Conservation (phyloP, 2,797 vertebrate species). For the Eutrigla gurnardus region DNA sequence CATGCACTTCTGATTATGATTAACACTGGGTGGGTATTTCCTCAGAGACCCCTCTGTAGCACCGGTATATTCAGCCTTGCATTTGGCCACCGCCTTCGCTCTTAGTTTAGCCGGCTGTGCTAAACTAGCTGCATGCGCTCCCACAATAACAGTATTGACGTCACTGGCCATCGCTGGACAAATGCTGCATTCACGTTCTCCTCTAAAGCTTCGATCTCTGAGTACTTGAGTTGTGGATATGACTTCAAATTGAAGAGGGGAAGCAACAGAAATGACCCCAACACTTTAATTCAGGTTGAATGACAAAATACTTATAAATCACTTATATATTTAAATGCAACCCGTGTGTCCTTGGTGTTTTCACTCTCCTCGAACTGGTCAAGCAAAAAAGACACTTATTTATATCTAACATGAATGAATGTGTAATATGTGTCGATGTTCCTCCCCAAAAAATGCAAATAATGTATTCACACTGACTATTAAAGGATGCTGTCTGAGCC, state of each 20-base stretch:
- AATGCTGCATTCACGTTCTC: conserved; percentile 64
- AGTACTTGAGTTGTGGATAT: fast-evolving
- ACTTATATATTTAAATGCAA: background rate
- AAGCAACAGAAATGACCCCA: background rate
- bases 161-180: conserved; percentile 76
- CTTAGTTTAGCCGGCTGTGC: conserved; percentile 61
- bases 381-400: background rate
- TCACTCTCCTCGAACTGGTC: background rate
- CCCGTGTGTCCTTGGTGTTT: background rate
- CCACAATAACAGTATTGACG: conserved; percentile 85
- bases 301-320: too few species aligned
- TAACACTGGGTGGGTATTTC: conserved; percentile 11
- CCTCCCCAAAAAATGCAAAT: background rate
- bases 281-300: background rate
- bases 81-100: conserved; percentile 51
- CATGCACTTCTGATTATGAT: conserved; percentile 16
- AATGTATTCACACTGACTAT: background rate
- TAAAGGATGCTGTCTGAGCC: background rate
- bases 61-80: conserved; percentile 36
- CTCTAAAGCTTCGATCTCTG: conserved; percentile 19
- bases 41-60: conserved; percentile 24
- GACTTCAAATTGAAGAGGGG: background rate
- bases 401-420: background rate
- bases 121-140: conserved; percentile 74
- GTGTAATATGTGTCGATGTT: background rate